These are phyloP conservation scores for Drosophila paulistorum DNA, from an alignment of 1,140 invertebrate genomes.

Conservation along the genomic window DNA sequence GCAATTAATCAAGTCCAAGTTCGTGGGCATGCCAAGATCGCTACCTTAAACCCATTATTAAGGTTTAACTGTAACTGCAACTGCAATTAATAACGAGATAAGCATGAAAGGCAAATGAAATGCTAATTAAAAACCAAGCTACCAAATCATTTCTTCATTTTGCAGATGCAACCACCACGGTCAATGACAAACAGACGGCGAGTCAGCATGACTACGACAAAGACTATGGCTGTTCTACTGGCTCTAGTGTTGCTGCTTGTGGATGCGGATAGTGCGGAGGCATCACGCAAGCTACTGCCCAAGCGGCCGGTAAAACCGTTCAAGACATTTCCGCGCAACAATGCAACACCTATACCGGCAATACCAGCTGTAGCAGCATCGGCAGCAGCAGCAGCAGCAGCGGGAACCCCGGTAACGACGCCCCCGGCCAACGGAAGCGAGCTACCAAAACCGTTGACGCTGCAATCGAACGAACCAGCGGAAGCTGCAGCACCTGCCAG, in stretches of 20 bases:
- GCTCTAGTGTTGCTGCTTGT: slow-evolving; percentile 50
- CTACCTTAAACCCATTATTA: slow-evolving; percentile 70
- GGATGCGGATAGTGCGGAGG: slow-evolving; percentile 56
- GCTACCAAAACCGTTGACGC: slow-evolving; percentile 89
- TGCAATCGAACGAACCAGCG: slow-evolving; percentile 84
- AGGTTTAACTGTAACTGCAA: slow-evolving; percentile 71
- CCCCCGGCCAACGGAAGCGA: slow-evolving; percentile 87
- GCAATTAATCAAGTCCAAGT: slow-evolving; percentile 70
- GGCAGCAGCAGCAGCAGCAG: slow-evolving; percentile 54
- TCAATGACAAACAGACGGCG: slow-evolving; percentile 69
- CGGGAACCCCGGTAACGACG: slow-evolving; percentile 44
- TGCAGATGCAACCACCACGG: slow-evolving; percentile 62
- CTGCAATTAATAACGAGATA: slow-evolving; percentile 74
- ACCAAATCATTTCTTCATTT: slow-evolving; percentile 58
- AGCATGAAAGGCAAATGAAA: slow-evolving; percentile 61
- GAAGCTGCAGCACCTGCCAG: slow-evolving; percentile 39
- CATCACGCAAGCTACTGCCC: slow-evolving; percentile 64
- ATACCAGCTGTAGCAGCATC: slow-evolving; percentile 40
- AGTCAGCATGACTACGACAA: slow-evolving; percentile 67
- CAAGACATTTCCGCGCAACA: slow-evolving; percentile 75
- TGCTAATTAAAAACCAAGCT: slow-evolving; percentile 75
- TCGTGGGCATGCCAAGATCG: slow-evolving; percentile 56
- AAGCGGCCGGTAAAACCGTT: slow-evolving; percentile 81
- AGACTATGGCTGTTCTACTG: slow-evolving; percentile 33
- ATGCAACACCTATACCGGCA: slow-evolving; percentile 63